Conservation (phyloP, 1,140 invertebrate genomes). For the Dreissena polymorpha region DNA sequence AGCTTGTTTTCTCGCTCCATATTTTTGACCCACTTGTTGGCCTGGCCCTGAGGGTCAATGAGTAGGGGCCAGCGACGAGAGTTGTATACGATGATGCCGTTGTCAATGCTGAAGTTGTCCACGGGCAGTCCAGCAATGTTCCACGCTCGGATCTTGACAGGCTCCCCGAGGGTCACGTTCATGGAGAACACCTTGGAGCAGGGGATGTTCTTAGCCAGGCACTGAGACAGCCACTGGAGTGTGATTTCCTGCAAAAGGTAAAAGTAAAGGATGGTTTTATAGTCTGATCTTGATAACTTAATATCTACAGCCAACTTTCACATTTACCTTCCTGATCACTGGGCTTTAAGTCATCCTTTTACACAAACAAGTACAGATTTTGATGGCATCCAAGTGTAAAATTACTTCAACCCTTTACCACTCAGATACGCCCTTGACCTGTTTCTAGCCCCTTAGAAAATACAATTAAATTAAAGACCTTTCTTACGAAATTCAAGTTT, state of each 20-base stretch:
- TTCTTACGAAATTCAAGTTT: too few species aligned
- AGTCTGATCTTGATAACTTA: too few species aligned
- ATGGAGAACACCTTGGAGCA: slow-evolving; percentile 78
- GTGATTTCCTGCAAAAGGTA: slow-evolving; percentile 74
- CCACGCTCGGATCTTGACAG: slow-evolving; percentile 79
- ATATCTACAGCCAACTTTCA: too few species aligned
- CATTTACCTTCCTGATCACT: too few species aligned
- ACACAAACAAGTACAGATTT: too few species aligned
- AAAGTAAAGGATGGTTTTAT: too few species aligned
- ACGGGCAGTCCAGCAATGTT: slow-evolving; percentile 80
- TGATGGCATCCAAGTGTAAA: too few species aligned
- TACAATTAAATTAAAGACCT: too few species aligned
- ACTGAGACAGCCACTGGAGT: slow-evolving; percentile 74
- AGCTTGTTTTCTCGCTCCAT: slow-evolving; percentile 84
- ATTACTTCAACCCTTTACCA: too few species aligned
- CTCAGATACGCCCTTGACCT: too few species aligned
- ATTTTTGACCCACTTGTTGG: slow-evolving; percentile 93
- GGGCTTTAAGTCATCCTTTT: too few species aligned
- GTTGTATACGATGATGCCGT: slow-evolving; percentile 80
- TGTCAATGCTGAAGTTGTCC: slow-evolving; percentile 80
- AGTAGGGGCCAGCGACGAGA: slow-evolving; percentile 79
- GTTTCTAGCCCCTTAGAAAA: too few species aligned
- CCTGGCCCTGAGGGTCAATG: slow-evolving; percentile 81
- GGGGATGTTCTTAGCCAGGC: slow-evolving; percentile 76
- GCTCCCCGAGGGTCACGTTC: slow-evolving; percentile 77